These are phyloP conservation scores for Lacerta bilineata DNA, from an alignment of 2,797 vertebrate species.

Conservation along the genomic window DNA sequence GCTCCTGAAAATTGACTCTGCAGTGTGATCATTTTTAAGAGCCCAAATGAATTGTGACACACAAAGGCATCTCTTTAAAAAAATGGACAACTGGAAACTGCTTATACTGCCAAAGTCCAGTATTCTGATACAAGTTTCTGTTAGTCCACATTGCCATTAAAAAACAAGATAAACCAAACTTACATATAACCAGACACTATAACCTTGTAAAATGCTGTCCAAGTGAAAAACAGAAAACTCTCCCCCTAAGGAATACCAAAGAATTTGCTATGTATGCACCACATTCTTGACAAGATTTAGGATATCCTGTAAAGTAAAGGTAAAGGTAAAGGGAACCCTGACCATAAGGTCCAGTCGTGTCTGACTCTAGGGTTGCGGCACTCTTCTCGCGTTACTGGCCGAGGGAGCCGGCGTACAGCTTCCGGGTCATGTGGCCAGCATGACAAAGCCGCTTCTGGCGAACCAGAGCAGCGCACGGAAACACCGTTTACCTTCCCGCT, in stretches of 20 bases:
- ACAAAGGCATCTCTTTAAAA: neutral
- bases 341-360: no score
- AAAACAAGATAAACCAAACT: neutral
- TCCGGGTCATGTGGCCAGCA: no score
- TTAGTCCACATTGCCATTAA: neutral
- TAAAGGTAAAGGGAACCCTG: no score
- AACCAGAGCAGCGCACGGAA: no score
- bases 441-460: no score
- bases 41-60: neutral
- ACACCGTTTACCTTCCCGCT: no score
- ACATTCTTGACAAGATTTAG: neutral
- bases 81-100: neutral
- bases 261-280: neutral
- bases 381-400: no score
- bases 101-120: neutral
- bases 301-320: neutral
- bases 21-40: no score
- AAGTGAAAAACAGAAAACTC: neutral
- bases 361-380: no score
- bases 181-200: neutral
- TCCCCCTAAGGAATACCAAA: slow-evolving; percentile 4
- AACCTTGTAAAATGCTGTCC: neutral
- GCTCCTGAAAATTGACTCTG: neutral
- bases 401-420: no score
- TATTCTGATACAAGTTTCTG: neutral